Percentiles rank a stretch among this genome's conserved stretches.
Evolutionary conservation across 2,888 invertebrate species (phyloP).

Genomic region (Sphaeridia pumilis): DNA sequence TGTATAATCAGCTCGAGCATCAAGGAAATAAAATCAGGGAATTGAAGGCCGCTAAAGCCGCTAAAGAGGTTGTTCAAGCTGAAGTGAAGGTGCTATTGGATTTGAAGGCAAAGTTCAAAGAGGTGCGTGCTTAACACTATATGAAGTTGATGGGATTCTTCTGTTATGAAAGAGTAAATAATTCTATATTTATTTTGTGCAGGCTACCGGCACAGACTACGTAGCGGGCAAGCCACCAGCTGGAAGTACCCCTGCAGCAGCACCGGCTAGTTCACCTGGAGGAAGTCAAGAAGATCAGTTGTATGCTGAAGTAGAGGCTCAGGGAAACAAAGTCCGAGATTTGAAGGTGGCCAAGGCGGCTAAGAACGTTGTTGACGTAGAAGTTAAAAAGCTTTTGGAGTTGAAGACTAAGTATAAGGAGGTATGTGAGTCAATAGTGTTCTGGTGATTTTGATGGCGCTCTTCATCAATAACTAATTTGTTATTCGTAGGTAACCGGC

Average conservation of each 20-base stretch:
- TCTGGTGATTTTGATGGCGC: too few relatives aligned
- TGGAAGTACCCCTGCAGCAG: too few relatives aligned
- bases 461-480: not conserved
- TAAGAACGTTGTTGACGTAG: constrained; percentile 47
- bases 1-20: constrained; percentile 12
- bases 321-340: constrained; percentile 57
- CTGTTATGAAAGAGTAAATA: too few relatives aligned
- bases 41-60: constrained; percentile 45
- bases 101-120: constrained; percentile 65
- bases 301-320: constrained; percentile 31
- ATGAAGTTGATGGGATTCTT: too few relatives aligned
- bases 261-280: too few relatives aligned
- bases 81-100: constrained; percentile 53
- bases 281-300: too few relatives aligned
- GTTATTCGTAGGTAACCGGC: not conserved
- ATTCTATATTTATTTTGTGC: too few relatives aligned
- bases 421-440: too few relatives aligned
- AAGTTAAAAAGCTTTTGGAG: constrained; percentile 39
- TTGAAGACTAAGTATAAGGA: constrained; percentile 15
- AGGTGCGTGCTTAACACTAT: too few relatives aligned
- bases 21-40: constrained; percentile 57
- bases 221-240: too few relatives aligned
- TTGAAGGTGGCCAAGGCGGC: constrained; percentile 45
- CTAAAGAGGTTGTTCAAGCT: constrained; percentile 45
- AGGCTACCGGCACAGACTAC: too few relatives aligned